Evolutionary conservation across 2,888 invertebrate genomes (phyloP).

Genomic region (Agrochola lychnidis): DNA sequence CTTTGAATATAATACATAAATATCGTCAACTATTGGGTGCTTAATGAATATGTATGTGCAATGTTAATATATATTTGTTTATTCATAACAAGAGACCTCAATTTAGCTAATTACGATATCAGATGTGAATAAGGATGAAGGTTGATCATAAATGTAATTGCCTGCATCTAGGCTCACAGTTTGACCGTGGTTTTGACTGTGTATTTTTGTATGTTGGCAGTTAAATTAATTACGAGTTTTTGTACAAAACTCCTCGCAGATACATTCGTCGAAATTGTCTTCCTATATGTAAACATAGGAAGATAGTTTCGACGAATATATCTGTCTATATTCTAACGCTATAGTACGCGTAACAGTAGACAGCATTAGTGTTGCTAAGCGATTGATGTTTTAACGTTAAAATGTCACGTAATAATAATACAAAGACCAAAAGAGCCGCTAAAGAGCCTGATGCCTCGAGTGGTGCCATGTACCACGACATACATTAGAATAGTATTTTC

Average conservation of each 20-base stretch:
- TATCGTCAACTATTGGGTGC: slow-evolving; percentile 75
- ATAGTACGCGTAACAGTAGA: background rate
- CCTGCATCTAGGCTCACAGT: slow-evolving; percentile 46
- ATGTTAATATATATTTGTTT: slow-evolving; percentile 75
- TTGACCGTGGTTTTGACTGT: slow-evolving; percentile 26
- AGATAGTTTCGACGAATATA: slow-evolving; percentile 2
- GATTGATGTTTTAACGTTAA: slow-evolving; percentile 61
- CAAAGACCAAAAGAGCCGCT: slow-evolving; percentile 87
- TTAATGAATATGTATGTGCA: slow-evolving; percentile 81
- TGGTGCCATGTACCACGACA: slow-evolving; percentile 83
- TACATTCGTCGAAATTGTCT: background rate
- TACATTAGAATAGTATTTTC: slow-evolving; percentile 90
- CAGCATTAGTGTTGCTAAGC: slow-evolving; percentile 46
- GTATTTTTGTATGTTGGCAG: slow-evolving; percentile 35
- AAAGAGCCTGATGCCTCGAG: slow-evolving; percentile 84
- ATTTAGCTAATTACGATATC: slow-evolving; percentile 77
- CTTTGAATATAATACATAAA: slow-evolving; percentile 79
- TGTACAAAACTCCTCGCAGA: slow-evolving; percentile 28
- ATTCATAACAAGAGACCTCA: slow-evolving; percentile 77
- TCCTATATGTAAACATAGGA: background rate
- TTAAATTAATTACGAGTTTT: slow-evolving; percentile 44
- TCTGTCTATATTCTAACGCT: slow-evolving; percentile 8
- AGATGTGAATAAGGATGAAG: slow-evolving; percentile 70
- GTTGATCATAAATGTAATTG: slow-evolving; percentile 63
- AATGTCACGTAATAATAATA: slow-evolving; percentile 77